Evolutionary conservation across 2,797 vertebrate genomes (phyloP), one percentile per base, ranked within the genome.

Genomic region (Eulemur rubriventer): DNA sequence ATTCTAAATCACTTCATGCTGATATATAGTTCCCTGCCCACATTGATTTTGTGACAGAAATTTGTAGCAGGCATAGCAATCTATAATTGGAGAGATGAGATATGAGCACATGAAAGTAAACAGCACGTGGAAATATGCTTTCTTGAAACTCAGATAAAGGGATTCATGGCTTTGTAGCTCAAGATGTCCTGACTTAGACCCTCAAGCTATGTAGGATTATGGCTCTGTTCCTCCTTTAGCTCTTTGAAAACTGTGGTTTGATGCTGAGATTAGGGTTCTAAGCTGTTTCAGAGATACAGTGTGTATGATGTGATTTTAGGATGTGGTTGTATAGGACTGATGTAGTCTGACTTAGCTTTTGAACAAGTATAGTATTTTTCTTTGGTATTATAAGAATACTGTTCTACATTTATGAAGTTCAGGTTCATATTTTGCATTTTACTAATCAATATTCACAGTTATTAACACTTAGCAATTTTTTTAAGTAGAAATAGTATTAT

Each of bases 391-490:
- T 20, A 95, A 88, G 43, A 89, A 75, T 63, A 43, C 30, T 82
- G 20, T 72, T 82, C n/a, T 75, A 10, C 22, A 9, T 63, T 33
- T 81, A 18, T 46, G 46, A 95, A 50, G 24, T 96, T 95, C 38
- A 52, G 76, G 30, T 24, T 97, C 61, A 94, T 52, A 57, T 81
- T 94, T 89, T 96, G 38, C 12, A 70, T 82, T 78, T 91, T 89
- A 20, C 48, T 90, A 88, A 72, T 93, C 94, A 88, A 65, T 93
- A 93, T 41, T 76, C 17, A 73, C 16, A 78, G 33, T 52, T 35
- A 52, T 50, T 76, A 72, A 46, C 24, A 91, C 17, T 72, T 7
- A 83, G 83, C 28, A 88, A 43, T 41, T 81, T 30, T 76, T 46
- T 73, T 57, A 48, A 80, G 18, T 61, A 61, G 81, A n/a, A 79